Conservation (phyloP, 2,888 invertebrate species). For the Microplitis deprimator region DNA sequence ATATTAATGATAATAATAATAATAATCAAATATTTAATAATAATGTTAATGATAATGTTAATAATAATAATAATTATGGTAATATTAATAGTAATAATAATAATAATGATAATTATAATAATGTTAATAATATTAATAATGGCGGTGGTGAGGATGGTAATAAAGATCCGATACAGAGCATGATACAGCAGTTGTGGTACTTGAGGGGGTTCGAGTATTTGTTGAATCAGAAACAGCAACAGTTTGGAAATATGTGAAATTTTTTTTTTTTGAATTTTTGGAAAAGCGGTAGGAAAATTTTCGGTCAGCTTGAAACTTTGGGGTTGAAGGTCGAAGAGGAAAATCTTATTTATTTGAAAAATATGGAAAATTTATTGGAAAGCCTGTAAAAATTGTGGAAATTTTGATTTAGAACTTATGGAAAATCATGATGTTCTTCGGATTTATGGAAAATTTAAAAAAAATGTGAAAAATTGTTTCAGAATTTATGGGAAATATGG, state of each 20-base stretch:
- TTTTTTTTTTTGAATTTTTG: no score
- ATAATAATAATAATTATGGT: constrained; percentile 8
- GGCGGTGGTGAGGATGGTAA: constrained; percentile 26
- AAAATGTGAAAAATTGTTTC: no score
- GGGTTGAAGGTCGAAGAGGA: no score
- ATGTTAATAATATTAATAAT: constrained; percentile 45
- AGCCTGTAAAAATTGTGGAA: no score
- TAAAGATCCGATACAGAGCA: constrained; percentile 67
- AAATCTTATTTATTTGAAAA: no score
- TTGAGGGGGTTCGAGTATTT: constrained; percentile 66
- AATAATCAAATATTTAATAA: background rate
- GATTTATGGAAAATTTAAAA: no score
- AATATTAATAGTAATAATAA: background rate
- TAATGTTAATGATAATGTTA: constrained; percentile 6
- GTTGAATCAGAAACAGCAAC: constrained; percentile 60
- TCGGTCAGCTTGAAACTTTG: background rate
- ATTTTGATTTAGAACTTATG: no score
- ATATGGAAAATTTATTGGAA: no score
- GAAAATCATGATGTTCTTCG: no score
- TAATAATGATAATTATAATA: background rate
- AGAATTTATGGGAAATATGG: no score
- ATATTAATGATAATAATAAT: constrained; percentile 19
- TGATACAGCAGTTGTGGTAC: constrained; percentile 67
- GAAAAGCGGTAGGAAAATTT: no score
- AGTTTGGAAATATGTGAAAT: constrained; percentile 60